Evolutionary conservation across 64 coral and sea anemone genomes (phyloP), one percentile per base, ranked within the genome.

Genomic region (Porites lutea): DNA sequence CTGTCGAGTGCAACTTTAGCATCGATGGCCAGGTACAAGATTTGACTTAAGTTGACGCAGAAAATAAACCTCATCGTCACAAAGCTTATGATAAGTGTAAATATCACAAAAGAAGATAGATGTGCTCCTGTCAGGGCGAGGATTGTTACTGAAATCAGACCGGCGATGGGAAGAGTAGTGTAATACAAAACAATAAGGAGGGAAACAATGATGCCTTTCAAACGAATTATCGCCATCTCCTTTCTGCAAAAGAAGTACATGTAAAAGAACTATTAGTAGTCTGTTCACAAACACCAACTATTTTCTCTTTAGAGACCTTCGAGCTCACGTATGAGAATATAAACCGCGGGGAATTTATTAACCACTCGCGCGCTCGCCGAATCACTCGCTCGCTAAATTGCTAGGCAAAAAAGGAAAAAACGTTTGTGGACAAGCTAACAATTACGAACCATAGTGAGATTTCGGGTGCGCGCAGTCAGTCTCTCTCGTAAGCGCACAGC

Each of bases 1-100:
- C 78, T 81, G 45, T 81, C 21, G 23, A 81, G 78, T 7, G 78
- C 78, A 12, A 81, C 78, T 47, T 81, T 81, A 62, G 54, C 78
- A 13, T 81, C 78, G 9, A 58, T 19, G 27, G 46, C 78, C 59
- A 46, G 45, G 13, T 81, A 62, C 4, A 81, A 4, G 13, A 23
- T 43, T 2, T 16, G 4, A 62, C 78, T 55, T 58, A 81, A 81
- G 23, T 59, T 63, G 54, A 44, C 22, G 18, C 78, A 81, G 46
- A 81, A 81, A 37, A 37, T 45, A 45, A 59, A 61, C 23, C 16
- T 59, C 12, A 81, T 44, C 13, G 57, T 81, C 13, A 23, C 48
- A 43, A 86, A 49, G 63, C 65, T 65, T 6, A 86, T 18, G 12
- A 86, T 37, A 70, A 86, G 82, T 19, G 82, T 86, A 61, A 86